A percentile compares a stretch with the other conserved stretches of the same genome.
These are phyloP conservation scores for Trogon surrucura DNA, from an alignment of 2,113 vertebrate species.

Conservation along the genomic window DNA sequence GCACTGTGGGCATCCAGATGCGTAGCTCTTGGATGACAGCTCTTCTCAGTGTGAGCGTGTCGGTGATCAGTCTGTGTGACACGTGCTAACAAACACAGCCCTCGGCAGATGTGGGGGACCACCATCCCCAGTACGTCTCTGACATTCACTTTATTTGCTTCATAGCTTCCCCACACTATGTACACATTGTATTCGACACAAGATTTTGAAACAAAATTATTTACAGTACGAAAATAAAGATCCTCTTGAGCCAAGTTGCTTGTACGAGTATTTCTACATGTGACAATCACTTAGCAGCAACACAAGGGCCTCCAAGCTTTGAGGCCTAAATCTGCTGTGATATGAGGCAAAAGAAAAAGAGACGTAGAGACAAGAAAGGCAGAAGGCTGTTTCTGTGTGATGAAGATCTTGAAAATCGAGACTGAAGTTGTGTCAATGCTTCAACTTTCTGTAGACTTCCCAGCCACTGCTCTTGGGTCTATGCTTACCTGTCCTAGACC, in stretches of 20 bases:
- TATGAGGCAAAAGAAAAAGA: not conserved
- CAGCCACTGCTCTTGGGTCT: not conserved
- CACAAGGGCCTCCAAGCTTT: not conserved
- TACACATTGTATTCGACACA: not conserved
- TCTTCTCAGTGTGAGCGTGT: not conserved
- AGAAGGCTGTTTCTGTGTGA: not conserved
- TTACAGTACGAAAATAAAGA: not conserved
- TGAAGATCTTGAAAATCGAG: not conserved
- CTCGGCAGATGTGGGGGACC: not conserved
- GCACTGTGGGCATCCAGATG: not conserved
- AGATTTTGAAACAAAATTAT: not conserved
- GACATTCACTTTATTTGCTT: not conserved
- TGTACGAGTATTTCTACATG: not conserved
- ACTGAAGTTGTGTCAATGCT: not conserved
- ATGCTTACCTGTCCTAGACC: not conserved
- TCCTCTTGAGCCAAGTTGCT: not conserved
- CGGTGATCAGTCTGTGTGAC: not conserved
- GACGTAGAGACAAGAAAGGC: not conserved
- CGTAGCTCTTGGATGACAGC: not conserved
- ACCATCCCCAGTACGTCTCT: not conserved
- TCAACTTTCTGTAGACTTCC: not conserved
- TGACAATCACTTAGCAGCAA: not conserved
- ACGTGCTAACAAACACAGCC: not conserved
- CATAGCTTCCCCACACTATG: not conserved
- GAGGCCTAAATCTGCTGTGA: not conserved